Evolutionary conservation across 2,797 vertebrate genomes (phyloP).

Genomic region (Amblyopsis hoosieri): DNA sequence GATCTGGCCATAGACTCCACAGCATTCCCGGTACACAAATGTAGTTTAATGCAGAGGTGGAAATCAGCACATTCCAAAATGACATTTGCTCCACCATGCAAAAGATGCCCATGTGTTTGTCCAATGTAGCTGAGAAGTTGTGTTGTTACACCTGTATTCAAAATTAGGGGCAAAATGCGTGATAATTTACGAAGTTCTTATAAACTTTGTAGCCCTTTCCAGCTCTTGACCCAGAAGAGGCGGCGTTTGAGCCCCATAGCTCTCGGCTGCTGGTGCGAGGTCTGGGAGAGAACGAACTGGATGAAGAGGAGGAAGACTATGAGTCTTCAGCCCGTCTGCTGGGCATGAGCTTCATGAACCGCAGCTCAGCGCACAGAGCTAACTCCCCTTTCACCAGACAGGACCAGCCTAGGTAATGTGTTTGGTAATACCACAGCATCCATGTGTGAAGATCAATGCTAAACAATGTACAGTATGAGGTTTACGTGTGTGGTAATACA

Average conservation of each 20-base stretch:
- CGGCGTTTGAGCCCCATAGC: slow-evolving; percentile 88
- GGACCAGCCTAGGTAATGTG: slow-evolving; percentile 70
- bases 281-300: slow-evolving; percentile 92
- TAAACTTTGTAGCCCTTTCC: slow-evolving; percentile 59
- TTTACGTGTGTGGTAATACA: too few relatives aligned
- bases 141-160: too few relatives aligned
- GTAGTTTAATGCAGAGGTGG: not conserved
- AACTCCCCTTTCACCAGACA: slow-evolving; percentile 80
- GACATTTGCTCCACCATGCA: too few relatives aligned
- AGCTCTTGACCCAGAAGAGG: slow-evolving; percentile 89
- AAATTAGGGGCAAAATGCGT: too few relatives aligned
- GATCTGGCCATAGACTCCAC: slow-evolving; percentile 92
- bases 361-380: slow-evolving; percentile 84
- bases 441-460: not conserved
- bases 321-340: slow-evolving; percentile 95
- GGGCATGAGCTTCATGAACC: slow-evolving; percentile 98
- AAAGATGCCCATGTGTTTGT: too few relatives aligned
- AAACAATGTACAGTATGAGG: not conserved
- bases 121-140: too few relatives aligned
- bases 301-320: slow-evolving; percentile 95
- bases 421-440: not conserved
- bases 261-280: slow-evolving; percentile 92
- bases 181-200: not conserved
- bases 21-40: slow-evolving; percentile 78
- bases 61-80: too few relatives aligned